Evolutionary conservation across 2,797 vertebrate genomes (phyloP), one percentile per base, ranked within the genome.

Genomic region (Sebastes jordani): DNA sequence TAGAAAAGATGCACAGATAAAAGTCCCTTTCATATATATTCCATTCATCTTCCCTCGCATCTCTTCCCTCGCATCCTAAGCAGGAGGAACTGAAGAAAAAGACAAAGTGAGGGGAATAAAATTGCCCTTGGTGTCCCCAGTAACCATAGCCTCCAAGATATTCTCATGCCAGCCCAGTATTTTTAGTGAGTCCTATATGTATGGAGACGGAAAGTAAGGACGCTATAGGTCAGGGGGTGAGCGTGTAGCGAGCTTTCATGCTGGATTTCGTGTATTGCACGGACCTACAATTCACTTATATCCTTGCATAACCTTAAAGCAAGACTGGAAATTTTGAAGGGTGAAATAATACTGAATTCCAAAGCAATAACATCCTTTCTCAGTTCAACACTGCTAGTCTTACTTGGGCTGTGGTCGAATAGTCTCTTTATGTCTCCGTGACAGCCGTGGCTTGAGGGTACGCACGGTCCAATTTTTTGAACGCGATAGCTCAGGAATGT

Each of bases 361-460:
- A 46, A 46, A 46, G 42, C 42, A 18, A 18, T 46, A 46, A 46
- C 6, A 46, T 46, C 42, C 16, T 46, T 46, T 46, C 42, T 46
- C 16, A 18, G 42, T 18, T 46, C 16, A 46, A 46, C 42, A 18
- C 42, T 46, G 16, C 16, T 42, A 46, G 42, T 46, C 42, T 18
- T 46, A 46, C 16, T 46, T 8, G 42, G 1, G 16, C 7, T 46
- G 0, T 0, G 7, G 42, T 18, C 42, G 0, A 46, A 46, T 46
- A 0, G 42, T 46, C 16, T 46, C 42, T 46, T 46, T 46, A 46
- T 46, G 16, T 0, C 14, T 42, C 38, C 6, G 38, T 42, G 38
- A 42, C 38, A 42, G 38, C 38, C 38, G 14, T 42, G 38, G 38
- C 38, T 16, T 3, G 38, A 42, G 38, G 38, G 38, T 42, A 42